Conservation (phyloP, 2,113 vertebrate species). For the Cavia aperea region DNA sequence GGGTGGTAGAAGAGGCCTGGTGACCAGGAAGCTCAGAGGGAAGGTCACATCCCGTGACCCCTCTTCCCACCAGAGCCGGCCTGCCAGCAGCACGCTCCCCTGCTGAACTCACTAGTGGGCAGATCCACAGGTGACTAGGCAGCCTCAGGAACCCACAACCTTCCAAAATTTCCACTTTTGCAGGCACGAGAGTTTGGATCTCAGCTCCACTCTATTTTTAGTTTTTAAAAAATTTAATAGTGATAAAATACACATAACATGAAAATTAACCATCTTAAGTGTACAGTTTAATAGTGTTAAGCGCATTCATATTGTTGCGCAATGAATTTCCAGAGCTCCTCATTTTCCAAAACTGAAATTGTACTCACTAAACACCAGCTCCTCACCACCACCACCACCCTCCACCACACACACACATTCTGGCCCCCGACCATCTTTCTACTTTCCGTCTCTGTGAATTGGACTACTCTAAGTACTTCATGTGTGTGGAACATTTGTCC, state of each 20-base stretch:
- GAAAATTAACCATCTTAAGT: not conserved
- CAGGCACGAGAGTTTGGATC: not conserved
- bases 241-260: not conserved
- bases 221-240: not conserved
- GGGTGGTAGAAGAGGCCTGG: not conserved
- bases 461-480: not conserved
- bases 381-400: no score
- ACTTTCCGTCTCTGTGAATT: not conserved
- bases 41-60: not conserved
- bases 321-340: not conserved
- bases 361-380: not conserved
- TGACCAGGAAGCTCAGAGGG: not conserved
- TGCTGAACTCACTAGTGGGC: not conserved
- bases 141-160: not conserved
- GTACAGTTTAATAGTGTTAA: not conserved
- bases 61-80: not conserved
- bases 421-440: not conserved
- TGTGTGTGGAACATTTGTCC: not conserved
- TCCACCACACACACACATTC: no score
- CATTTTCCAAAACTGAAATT: conserved; percentile 40
- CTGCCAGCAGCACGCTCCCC: not conserved
- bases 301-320: not conserved
- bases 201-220: not conserved
- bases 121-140: not conserved
- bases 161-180: not conserved